Evolutionary conservation across 2,888 invertebrate species (phyloP).

Genomic region (Tetranychus truncatus): DNA sequence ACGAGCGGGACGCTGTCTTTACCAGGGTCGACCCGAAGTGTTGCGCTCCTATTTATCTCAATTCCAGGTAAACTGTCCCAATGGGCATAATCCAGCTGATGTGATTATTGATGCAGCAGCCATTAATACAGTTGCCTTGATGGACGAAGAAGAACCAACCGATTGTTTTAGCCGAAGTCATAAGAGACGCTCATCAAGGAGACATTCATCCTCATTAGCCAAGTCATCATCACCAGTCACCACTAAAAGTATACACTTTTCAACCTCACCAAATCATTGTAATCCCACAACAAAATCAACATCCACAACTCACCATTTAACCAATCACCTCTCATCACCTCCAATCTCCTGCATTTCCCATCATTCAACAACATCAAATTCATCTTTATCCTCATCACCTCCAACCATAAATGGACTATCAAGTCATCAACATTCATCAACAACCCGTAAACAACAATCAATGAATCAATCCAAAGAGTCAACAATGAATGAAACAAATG

Average conservation of each 20-base stretch:
- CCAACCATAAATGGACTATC: neutral
- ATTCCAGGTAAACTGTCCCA: constrained; percentile 9
- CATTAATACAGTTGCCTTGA: neutral
- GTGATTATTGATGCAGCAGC: constrained; percentile 12
- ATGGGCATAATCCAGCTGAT: constrained; percentile 16
- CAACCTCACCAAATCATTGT: neutral
- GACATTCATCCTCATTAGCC: neutral
- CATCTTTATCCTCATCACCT: neutral
- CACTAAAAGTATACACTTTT: neutral
- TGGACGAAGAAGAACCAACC: constrained; percentile 2
- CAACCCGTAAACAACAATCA: neutral
- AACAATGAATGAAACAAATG: neutral
- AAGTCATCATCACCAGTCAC: neutral
- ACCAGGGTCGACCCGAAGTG: neutral
- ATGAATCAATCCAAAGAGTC: neutral
- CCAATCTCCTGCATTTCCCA: neutral
- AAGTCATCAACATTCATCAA: neutral
- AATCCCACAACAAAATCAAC: neutral
- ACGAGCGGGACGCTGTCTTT: neutral
- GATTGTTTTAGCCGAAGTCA: constrained; percentile 1
- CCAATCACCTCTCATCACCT: neutral
- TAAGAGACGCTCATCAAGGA: neutral
- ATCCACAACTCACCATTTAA: neutral
- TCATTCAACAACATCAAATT: neutral
- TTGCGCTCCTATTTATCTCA: neutral